Evolutionary conservation across 1,140 invertebrate species (phyloP).

Genomic region (Achroia grisella): DNA sequence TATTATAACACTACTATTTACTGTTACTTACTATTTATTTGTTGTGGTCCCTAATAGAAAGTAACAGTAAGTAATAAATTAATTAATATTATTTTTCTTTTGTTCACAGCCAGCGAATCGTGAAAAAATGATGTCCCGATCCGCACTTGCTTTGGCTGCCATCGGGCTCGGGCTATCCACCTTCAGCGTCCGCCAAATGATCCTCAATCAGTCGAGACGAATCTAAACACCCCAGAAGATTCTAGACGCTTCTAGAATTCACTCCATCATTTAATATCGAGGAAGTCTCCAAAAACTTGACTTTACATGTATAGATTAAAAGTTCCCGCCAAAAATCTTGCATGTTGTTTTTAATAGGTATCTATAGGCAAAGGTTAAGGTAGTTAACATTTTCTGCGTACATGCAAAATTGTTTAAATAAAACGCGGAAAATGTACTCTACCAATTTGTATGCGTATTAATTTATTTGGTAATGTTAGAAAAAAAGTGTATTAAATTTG

Average conservation of each 20-base stretch:
- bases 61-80: too few relatives aligned
- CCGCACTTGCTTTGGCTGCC: constrained; percentile 72
- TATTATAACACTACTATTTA: too few relatives aligned
- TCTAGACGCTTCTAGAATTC: neutral
- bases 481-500: neutral
- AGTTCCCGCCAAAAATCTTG: neutral
- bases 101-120: constrained; percentile 65
- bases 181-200: constrained; percentile 77
- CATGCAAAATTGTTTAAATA: neutral
- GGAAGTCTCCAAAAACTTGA: neutral
- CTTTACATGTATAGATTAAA: constrained; percentile 3
- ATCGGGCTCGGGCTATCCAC: constrained; percentile 75
- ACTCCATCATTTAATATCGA: neutral
- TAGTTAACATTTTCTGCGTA: too few relatives aligned
- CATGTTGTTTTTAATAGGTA: neutral
- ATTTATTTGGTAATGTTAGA: neutral
- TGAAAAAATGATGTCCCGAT: constrained; percentile 74
- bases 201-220: constrained; percentile 59
- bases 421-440: neutral
- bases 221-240: constrained; percentile 23
- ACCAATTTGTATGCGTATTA: neutral
- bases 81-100: constrained; percentile 12
- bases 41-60: too few relatives aligned
- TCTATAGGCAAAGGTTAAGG: too few relatives aligned
- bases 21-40: too few relatives aligned